Evolutionary conservation across 2,113 vertebrate genomes (phyloP), one percentile per base, ranked within the genome.

Genomic region (Leuciscus idus): DNA sequence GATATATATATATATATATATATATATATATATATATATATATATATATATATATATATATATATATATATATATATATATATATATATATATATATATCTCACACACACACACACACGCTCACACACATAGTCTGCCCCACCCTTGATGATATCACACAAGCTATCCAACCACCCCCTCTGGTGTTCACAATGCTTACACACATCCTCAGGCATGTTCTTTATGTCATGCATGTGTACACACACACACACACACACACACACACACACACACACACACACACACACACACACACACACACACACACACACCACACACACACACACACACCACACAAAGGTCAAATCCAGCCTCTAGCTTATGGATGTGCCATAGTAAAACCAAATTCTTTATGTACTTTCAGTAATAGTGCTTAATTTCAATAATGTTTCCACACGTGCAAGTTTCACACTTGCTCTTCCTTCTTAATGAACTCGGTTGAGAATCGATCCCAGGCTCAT

Each of bases 121-220:
- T 61, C 39, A 57, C 26, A 33, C 36, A 30, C 23, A 15, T 7
- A 86, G 26, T 17, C 68, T 30, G 33, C 64, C 33, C 46, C 64
- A 68, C 76, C 77, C 81, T 30, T 23, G 48, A 85, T 85, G 26
- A 68, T 50, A 70, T 70, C 43, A 15, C 74, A 83, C 86, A 55
- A 13, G 50, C 81, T 84, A 90, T 88, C 80, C 81, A 86, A 82
- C 68, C 59, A 74, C 89, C 81, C 89, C 89, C 87, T 88, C 89
- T 90, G 87, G 81, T 89, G 89, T 88, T 21, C 87, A 74, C 30
- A 46, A 23, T 50, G 39, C 55, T 76, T 46, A 6, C 66, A 81
- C 70, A 66, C 88, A 76, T 43, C 61, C 81, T 77, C 52, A 33
- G 46, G 39, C 62, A 68, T 28, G 26, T 68, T 82, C 10, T 48